phyloP scores from a whole-genome alignment of 1,140 invertebrate genomes.

The Solenopsis fugax region DNA sequence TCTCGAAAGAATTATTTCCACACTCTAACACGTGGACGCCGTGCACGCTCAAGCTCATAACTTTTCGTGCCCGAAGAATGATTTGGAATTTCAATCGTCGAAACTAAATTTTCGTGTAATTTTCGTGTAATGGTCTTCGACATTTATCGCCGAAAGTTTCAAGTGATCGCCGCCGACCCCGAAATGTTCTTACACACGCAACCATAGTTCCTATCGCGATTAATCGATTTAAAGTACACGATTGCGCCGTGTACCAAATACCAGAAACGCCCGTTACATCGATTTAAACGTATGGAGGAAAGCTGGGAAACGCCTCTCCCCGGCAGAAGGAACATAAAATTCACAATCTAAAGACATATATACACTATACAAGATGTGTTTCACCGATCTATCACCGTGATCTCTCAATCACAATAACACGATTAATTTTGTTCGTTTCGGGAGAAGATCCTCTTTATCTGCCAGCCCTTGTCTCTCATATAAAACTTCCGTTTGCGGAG shows the following conservation, averaged over 20 bases:
- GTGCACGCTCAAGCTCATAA: slow-evolving; percentile 17
- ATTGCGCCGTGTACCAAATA: slow-evolving; percentile 47
- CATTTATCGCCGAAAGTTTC: slow-evolving; percentile 63
- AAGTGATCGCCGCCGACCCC: slow-evolving; percentile 50
- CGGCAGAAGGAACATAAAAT: slow-evolving; percentile 3
- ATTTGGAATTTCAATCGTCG: slow-evolving; percentile 55
- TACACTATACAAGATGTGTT: background rate
- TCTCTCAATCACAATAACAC: background rate
- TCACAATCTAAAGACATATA: background rate
- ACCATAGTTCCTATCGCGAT: slow-evolving; percentile 46
- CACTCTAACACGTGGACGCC: background rate
- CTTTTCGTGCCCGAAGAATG: slow-evolving; percentile 37
- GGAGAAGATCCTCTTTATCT: background rate
- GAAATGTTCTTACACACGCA: slow-evolving; percentile 56
- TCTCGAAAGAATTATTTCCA: slow-evolving; percentile 12
- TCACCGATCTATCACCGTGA: background rate
- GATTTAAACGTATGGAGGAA: slow-evolving; percentile 46
- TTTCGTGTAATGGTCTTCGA: slow-evolving; percentile 56
- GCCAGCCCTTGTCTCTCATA: background rate
- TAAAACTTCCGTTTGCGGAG: slow-evolving; percentile 30
- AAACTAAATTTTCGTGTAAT: slow-evolving; percentile 49
- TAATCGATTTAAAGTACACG: slow-evolving; percentile 61
- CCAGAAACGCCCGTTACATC: slow-evolving; percentile 44
- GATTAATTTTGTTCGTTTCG: slow-evolving; percentile 11
- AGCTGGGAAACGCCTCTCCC: slow-evolving; percentile 12